A percentile compares a stretch with the other conserved stretches of the same genome.
Conservation (phyloP, 2,797 vertebrate species). For the Fratercula arctica region DNA sequence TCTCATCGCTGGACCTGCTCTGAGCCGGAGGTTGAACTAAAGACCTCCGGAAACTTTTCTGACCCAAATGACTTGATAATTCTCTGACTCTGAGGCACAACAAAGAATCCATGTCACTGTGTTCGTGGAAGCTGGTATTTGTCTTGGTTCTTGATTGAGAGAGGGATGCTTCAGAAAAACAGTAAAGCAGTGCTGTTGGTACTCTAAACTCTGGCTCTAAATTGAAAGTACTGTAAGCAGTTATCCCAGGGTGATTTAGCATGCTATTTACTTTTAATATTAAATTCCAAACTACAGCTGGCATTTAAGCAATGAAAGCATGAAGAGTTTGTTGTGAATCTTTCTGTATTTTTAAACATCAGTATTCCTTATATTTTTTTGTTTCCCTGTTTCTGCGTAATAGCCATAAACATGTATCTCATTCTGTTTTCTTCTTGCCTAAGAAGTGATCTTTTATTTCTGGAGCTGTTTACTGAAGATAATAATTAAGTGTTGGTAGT, state of each 20-base stretch:
- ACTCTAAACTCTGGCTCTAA: not conserved
- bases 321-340: not conserved
- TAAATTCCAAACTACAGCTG: not conserved
- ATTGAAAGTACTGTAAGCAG: not conserved
- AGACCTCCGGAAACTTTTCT: not conserved
- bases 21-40: not conserved
- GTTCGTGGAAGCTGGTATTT: not conserved
- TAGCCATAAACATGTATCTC: not conserved
- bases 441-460: not conserved
- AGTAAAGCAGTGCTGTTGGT: not conserved
- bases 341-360: not conserved
- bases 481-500: not conserved
- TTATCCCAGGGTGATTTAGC: not conserved
- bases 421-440: not conserved
- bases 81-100: not conserved
- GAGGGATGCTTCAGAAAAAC: not conserved
- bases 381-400: not conserved
- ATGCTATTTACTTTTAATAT: slow-evolving; percentile 5
- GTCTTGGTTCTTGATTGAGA: not conserved
- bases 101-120: not conserved
- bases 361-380: not conserved
- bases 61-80: not conserved
- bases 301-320: not conserved
- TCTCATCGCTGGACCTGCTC: not conserved
- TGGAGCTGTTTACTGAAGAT: not conserved